Evolutionary conservation across 37 sponge, comb jelly and placozoan species (phyloP).

Genomic region (Hormiphora californensis): DNA sequence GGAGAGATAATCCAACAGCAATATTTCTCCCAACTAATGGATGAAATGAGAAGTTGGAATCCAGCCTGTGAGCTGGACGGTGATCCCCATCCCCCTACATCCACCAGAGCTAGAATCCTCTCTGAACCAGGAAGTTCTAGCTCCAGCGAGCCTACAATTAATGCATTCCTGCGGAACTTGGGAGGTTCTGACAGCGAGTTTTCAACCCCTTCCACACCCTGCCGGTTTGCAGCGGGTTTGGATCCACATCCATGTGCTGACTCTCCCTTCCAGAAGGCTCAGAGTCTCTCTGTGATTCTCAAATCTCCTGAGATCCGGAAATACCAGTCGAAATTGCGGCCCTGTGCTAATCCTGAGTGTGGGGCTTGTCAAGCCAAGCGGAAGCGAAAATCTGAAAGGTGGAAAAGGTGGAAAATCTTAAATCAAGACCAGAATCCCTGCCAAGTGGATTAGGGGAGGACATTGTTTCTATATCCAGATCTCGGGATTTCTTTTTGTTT

Average conservation of each 20-base stretch:
- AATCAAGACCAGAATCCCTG: conserved; percentile 43
- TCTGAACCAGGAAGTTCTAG: conserved; percentile 19
- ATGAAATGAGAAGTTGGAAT: conserved; percentile 10
- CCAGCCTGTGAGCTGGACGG: conserved; percentile 46
- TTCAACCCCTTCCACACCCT: background rate
- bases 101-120: background rate
- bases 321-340: conserved; percentile 23
- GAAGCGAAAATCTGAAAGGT: conserved; percentile 10
- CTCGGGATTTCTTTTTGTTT: too few relatives aligned
- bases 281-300: conserved; percentile 2
- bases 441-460: background rate
- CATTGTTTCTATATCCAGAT: too few relatives aligned
- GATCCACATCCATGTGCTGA: conserved; percentile 16
- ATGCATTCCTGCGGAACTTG: background rate
- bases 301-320: conserved; percentile 19
- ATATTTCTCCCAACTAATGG: background rate
- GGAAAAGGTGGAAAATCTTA: conserved; percentile 40
- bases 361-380: conserved; percentile 11
- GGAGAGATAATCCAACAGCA: conserved; percentile 16
- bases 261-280: conserved; percentile 45
- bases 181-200: conserved; percentile 9
- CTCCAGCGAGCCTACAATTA: background rate
- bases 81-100: background rate
- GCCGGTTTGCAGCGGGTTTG: background rate
- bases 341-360: conserved; percentile 26